Conservation (phyloP, 1,140 invertebrate species). For the Mycetomoellerius zeteki region DNA sequence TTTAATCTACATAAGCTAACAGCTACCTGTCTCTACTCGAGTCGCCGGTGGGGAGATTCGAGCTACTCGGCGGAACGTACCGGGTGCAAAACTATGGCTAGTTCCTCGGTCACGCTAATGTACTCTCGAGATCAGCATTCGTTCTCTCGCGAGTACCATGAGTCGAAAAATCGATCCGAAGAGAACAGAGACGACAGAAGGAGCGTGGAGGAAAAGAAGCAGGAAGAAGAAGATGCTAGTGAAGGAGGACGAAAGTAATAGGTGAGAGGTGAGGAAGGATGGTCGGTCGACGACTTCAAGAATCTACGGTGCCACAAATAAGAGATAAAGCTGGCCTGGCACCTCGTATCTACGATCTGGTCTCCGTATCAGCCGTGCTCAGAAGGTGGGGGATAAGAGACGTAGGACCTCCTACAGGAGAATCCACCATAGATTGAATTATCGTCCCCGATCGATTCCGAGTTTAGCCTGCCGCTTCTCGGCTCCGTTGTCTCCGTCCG, state of each 20-base stretch:
- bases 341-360: constrained; percentile 72
- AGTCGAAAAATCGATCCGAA: constrained; percentile 7
- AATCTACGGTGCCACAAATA: constrained; percentile 79
- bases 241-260: constrained; percentile 9
- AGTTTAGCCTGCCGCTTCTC: constrained; percentile 52
- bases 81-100: constrained; percentile 6
- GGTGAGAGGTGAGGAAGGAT: not conserved
- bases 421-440: constrained; percentile 77
- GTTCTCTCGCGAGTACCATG: constrained; percentile 20
- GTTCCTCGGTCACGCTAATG: constrained; percentile 1
- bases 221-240: not conserved
- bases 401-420: constrained; percentile 45
- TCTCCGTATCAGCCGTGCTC: constrained; percentile 35
- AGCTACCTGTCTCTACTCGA: constrained; percentile 69
- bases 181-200: not conserved
- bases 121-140: constrained; percentile 23
- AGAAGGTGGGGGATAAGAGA: constrained; percentile 65
- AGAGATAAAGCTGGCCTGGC: constrained; percentile 77
- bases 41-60: constrained; percentile 65
- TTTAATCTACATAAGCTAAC: constrained; percentile 81
- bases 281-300: constrained; percentile 55
- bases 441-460: constrained; percentile 73
- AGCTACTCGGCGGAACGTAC: constrained; percentile 45
- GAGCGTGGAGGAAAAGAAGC: not conserved
- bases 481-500: not conserved